Conservation (phyloP, 1,140 invertebrate species). For the Colletes latitarsis region DNA sequence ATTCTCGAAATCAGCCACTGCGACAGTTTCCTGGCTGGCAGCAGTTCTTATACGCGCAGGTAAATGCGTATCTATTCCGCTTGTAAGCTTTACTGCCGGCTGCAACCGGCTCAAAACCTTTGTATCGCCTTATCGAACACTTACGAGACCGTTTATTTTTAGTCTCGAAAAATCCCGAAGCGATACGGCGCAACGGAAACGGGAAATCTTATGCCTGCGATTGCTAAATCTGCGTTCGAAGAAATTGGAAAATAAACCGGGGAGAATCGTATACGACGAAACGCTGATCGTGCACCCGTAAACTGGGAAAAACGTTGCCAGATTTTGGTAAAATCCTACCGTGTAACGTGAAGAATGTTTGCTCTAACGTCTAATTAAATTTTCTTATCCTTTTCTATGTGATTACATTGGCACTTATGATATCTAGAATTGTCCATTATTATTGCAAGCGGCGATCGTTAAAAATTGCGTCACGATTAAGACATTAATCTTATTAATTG, state of each 20-base stretch:
- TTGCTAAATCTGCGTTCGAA: not conserved
- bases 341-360: no score
- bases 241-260: not conserved
- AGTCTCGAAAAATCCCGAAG: constrained; percentile 27
- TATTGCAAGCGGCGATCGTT: no score
- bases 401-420: no score
- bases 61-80: constrained; percentile 59
- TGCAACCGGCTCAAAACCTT: constrained; percentile 71
- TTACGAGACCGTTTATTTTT: constrained; percentile 52
- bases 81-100: constrained; percentile 67
- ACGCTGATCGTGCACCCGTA: no score
- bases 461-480: no score
- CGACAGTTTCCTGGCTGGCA: constrained; percentile 48
- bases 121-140: constrained; percentile 71
- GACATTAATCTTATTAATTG: no score
- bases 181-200: not conserved
- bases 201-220: not conserved
- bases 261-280: no score
- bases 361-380: no score
- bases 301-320: no score
- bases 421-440: no score
- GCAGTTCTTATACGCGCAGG: constrained; percentile 69
- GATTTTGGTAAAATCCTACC: no score
- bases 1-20: constrained; percentile 56
- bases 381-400: no score